These are phyloP conservation scores for Drosophila trapezifrons DNA, from an alignment of 1,140 invertebrate genomes.

Conservation along the genomic window DNA sequence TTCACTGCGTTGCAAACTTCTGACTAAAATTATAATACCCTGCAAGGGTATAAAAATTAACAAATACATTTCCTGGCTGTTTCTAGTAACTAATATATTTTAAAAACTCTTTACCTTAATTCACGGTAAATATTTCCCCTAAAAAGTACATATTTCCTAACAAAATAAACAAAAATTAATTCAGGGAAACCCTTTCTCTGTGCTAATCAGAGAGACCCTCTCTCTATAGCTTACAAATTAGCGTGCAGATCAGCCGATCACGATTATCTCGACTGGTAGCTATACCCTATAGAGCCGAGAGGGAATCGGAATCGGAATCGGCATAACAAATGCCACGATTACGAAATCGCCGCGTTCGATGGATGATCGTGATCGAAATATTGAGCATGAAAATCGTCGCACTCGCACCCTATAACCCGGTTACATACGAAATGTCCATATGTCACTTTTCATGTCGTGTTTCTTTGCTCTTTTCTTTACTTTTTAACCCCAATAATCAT, in stretches of 20 bases:
- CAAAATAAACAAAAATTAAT: too few species aligned
- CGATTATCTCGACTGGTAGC: conserved; percentile 15
- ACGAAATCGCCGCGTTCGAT: conserved; percentile 51
- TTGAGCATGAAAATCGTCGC: conserved; percentile 64
- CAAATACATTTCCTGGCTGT: too few species aligned
- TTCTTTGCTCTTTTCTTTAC: neutral
- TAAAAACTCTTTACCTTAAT: too few species aligned
- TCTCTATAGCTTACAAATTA: conserved; percentile 17
- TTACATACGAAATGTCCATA: conserved; percentile 40
- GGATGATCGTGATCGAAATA: conserved; percentile 62
- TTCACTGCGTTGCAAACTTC: too few species aligned
- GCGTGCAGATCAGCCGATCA: conserved; percentile 21
- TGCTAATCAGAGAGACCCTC: neutral
- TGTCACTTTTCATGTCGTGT: conserved; percentile 47
- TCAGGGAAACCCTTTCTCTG: neutral
- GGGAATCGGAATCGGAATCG: conserved; percentile 11
- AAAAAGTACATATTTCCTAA: too few species aligned
- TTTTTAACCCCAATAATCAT: conserved; percentile 4
- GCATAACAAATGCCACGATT: conserved; percentile 62
- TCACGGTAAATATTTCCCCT: neutral
- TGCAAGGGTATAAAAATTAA: too few species aligned
- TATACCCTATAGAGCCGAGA: neutral
- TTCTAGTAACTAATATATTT: too few species aligned
- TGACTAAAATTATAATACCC: too few species aligned
- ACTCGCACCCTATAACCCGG: conserved; percentile 53